Evolutionary conservation across 2,888 invertebrate species (phyloP).

Genomic region (Xestia sexstrigata): DNA sequence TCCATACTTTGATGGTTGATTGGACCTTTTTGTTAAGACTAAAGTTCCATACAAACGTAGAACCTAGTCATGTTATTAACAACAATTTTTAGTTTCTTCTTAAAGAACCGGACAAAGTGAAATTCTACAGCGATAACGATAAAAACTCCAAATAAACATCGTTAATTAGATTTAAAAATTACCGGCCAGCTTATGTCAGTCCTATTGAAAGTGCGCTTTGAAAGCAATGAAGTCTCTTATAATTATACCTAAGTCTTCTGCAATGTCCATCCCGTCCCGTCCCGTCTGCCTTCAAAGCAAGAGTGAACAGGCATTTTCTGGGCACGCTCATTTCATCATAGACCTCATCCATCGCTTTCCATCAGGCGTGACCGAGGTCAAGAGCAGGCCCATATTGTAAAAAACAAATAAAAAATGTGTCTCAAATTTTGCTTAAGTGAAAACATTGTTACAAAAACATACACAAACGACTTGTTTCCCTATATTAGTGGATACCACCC

Average conservation of each 20-base stretch:
- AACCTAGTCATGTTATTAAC: neutral
- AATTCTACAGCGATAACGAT: neutral
- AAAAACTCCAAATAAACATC: neutral
- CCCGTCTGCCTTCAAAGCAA: no score
- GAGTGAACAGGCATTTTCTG: no score
- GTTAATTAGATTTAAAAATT: neutral
- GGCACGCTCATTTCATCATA: no score
- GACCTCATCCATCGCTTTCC: no score
- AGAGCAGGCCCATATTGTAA: no score
- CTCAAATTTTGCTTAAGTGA: neutral
- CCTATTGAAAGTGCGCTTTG: neutral
- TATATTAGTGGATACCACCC: slow-evolving; percentile 9
- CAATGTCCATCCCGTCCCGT: neutral
- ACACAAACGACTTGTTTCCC: neutral
- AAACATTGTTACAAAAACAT: neutral
- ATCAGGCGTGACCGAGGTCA: no score
- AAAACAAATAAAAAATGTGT: neutral
- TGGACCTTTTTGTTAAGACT: neutral
- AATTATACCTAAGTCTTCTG: neutral
- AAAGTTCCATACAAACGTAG: neutral
- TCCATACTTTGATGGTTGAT: neutral
- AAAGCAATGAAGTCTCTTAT: neutral
- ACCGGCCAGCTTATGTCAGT: neutral
- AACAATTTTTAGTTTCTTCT: neutral
- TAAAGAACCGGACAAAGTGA: neutral